Conservation (phyloP, 2,797 vertebrate species). For the Monodelphis domestica region DNA sequence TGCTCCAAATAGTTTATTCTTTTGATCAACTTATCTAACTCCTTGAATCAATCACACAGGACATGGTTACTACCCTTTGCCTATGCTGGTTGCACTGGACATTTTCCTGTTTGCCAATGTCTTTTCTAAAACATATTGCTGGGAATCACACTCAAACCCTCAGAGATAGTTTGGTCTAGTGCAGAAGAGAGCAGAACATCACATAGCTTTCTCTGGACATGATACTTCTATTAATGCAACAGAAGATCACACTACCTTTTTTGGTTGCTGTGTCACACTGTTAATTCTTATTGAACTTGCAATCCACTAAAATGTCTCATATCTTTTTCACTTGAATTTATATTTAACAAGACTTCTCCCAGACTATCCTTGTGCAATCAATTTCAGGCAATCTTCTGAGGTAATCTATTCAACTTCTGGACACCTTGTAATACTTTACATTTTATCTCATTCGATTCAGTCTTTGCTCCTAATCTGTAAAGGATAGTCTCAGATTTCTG, state of each 20-base stretch:
- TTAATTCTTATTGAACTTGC: neutral
- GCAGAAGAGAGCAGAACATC: neutral
- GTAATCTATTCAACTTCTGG: neutral
- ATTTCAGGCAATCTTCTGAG: neutral
- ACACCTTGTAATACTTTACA: neutral
- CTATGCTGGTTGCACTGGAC: too few relatives aligned
- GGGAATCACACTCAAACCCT: neutral
- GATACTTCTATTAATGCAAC: neutral
- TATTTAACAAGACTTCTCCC: neutral
- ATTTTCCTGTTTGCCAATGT: neutral
- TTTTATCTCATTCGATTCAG: neutral
- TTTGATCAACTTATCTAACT: neutral
- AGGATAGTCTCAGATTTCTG: neutral
- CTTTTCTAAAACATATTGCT: neutral
- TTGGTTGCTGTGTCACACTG: neutral
- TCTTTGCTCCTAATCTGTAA: neutral
- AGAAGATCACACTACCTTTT: neutral
- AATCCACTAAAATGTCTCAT: neutral
- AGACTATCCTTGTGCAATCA: neutral
- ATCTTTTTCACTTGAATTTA: neutral
- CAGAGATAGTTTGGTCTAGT: neutral
- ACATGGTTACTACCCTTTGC: neutral
- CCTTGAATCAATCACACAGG: neutral
- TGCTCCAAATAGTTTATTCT: neutral
- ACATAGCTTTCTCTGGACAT: neutral